A percentile compares a stretch with the other conserved stretches of the same genome.
Conservation (phyloP, 2,113 vertebrate genomes). For the Scomber japonicus region DNA sequence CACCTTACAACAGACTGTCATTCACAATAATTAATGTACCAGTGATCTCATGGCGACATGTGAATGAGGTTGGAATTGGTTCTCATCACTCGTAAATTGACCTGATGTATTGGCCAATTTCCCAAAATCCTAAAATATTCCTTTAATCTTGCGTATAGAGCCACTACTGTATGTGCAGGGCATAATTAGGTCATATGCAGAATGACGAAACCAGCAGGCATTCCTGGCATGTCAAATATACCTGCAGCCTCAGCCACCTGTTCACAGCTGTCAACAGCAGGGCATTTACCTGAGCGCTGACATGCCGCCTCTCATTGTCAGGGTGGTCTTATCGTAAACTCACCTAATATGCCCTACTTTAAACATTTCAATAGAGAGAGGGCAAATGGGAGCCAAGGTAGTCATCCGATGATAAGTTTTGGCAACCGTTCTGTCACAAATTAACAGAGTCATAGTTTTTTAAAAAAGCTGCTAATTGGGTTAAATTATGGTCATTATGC, state of each 20-base stretch:
- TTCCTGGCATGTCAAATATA: slow-evolving; percentile 74
- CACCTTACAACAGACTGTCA: neutral
- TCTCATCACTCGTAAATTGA: slow-evolving; percentile 19
- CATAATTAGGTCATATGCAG: slow-evolving; percentile 57
- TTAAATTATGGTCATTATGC: slow-evolving; percentile 34
- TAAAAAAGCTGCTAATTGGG: slow-evolving; percentile 28
- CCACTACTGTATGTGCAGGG: slow-evolving; percentile 59
- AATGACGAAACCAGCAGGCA: slow-evolving; percentile 68
- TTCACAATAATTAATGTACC: neutral
- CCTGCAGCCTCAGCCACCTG: slow-evolving; percentile 75
- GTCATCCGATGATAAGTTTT: slow-evolving; percentile 22
- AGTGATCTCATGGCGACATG: neutral
- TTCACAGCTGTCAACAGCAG: slow-evolving; percentile 78
- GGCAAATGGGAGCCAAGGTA: slow-evolving; percentile 41
- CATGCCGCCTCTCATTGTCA: slow-evolving; percentile 57
- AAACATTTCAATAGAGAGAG: slow-evolving; percentile 45
- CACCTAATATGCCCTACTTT: slow-evolving; percentile 45
- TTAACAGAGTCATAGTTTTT: slow-evolving; percentile 19
- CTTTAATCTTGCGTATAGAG: slow-evolving; percentile 33
- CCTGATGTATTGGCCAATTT: slow-evolving; percentile 37
- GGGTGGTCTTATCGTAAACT: slow-evolving; percentile 62
- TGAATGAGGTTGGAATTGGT: slow-evolving; percentile 11
- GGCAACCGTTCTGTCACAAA: slow-evolving; percentile 24
- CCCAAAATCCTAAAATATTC: slow-evolving; percentile 47
- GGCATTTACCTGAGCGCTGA: slow-evolving; percentile 71